phyloP scores from a whole-genome alignment of 2,888 invertebrate genomes.

The Spodoptera littoralis region DNA sequence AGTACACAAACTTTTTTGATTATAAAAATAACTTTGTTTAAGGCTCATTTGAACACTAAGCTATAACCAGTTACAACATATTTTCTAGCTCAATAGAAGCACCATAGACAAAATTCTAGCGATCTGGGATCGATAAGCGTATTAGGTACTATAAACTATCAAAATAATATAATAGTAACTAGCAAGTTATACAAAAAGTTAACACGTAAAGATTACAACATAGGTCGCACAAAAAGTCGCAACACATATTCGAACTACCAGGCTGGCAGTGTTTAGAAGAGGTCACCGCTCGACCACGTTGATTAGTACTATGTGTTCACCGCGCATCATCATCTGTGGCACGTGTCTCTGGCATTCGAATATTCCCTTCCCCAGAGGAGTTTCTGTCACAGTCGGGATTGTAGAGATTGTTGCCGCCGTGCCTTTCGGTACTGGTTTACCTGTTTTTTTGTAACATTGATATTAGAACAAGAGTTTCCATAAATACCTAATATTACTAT shows the following conservation, averaged over 20 bases:
- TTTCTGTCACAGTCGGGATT: conserved; percentile 88
- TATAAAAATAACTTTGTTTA: conserved; percentile 31
- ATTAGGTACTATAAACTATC: conserved; percentile 9
- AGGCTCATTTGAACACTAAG: neutral
- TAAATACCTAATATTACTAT: neutral
- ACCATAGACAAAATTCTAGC: conserved; percentile 7
- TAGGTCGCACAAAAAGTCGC: conserved; percentile 27
- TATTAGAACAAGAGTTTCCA: neutral
- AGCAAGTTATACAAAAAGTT: conserved; percentile 11
- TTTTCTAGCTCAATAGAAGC: neutral
- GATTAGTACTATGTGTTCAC: conserved; percentile 92
- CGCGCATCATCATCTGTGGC: conserved; percentile 92
- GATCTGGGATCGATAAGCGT: conserved; percentile 1
- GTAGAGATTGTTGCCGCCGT: conserved; percentile 81
- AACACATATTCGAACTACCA: conserved; percentile 40
- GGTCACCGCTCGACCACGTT: conserved; percentile 73
- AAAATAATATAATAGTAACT: conserved; percentile 15
- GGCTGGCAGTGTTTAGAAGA: conserved; percentile 36
- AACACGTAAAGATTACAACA: conserved; percentile 8
- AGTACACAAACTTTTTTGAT: conserved; percentile 44
- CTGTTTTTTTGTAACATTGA: conserved; percentile 59
- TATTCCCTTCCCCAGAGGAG: conserved; percentile 88
- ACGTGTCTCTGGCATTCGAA: conserved; percentile 91
- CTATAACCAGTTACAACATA: neutral
- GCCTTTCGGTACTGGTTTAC: conserved; percentile 76